A percentile compares a stretch with the other conserved stretches of the same genome.
These are phyloP conservation scores for Biston stratarius DNA, from an alignment of 2,888 invertebrate genomes.

Conservation along the genomic window DNA sequence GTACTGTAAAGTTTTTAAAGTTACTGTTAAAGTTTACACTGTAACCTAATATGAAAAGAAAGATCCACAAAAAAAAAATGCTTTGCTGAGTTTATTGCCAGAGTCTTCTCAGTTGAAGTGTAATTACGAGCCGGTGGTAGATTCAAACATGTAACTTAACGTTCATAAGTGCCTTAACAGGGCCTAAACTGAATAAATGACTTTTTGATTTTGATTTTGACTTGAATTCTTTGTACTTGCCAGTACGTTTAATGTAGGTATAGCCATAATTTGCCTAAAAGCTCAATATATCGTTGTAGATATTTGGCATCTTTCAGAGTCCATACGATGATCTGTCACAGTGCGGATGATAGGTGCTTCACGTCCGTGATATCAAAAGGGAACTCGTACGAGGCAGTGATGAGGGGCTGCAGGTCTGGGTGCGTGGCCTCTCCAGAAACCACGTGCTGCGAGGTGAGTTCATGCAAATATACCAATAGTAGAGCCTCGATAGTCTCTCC, in stretches of 20 bases:
- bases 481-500: no score
- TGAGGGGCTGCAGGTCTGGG: slow-evolving; percentile 73
- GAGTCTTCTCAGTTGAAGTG: no score
- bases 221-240: not conserved
- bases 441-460: slow-evolving; percentile 74
- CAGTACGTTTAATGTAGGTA: not conserved
- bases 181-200: no score
- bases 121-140: no score
- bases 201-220: no score
- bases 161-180: no score
- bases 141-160: no score
- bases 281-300: not conserved
- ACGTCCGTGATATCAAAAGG: slow-evolving; percentile 73
- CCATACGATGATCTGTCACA: slow-evolving; percentile 76
- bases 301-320: slow-evolving; percentile 59
- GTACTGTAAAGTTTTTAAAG: no score
- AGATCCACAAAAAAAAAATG: no score
- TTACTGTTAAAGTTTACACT: no score
- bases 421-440: slow-evolving; percentile 71
- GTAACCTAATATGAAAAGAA: no score
- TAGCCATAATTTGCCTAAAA: not conserved
- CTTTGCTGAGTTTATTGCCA: no score
- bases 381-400: slow-evolving; percentile 67
- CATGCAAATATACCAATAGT: not conserved
- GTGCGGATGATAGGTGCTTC: slow-evolving; percentile 75